These are phyloP conservation scores for Metalampra italica DNA, from an alignment of 2,888 invertebrate genomes.

Conservation along the genomic window DNA sequence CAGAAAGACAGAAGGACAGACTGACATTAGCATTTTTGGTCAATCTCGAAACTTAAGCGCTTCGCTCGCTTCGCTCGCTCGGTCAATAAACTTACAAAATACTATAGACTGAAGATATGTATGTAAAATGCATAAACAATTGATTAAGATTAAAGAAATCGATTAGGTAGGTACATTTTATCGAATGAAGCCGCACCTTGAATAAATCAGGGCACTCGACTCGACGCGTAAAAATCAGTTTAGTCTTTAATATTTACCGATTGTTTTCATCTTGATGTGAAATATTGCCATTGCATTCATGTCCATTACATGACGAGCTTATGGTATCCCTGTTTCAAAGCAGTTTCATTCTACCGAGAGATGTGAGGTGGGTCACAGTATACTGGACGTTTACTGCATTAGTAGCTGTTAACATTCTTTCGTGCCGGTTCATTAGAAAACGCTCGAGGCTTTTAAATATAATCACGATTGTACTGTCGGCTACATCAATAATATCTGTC, in stretches of 20 bases:
- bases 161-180: slow-evolving; percentile 27
- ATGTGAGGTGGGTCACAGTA: slow-evolving; percentile 15
- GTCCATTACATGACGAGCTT: slow-evolving; percentile 27
- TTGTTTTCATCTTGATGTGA: slow-evolving; percentile 47
- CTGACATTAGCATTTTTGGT: too few species aligned
- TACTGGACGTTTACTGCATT: slow-evolving; percentile 30
- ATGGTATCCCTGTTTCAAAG: slow-evolving; percentile 6
- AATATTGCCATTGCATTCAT: slow-evolving; percentile 35
- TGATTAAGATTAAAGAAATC: slow-evolving; percentile 28
- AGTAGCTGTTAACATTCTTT: slow-evolving; percentile 47
- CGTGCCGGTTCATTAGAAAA: slow-evolving; percentile 48
- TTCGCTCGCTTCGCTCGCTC: too few species aligned
- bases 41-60: too few species aligned
- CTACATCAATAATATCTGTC: slow-evolving; percentile 2
- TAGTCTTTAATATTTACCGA: slow-evolving; percentile 48
- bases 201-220: slow-evolving; percentile 42
- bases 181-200: slow-evolving; percentile 32
- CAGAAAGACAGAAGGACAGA: too few species aligned
- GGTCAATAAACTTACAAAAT: too few species aligned
- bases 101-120: too few species aligned
- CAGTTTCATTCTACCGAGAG: background rate
- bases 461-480: slow-evolving; percentile 24
- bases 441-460: slow-evolving; percentile 41
- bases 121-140: background rate
- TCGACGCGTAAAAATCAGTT: slow-evolving; percentile 43